phyloP scores from a whole-genome alignment of 2,888 invertebrate genomes.

The Chymomyza amoena region DNA sequence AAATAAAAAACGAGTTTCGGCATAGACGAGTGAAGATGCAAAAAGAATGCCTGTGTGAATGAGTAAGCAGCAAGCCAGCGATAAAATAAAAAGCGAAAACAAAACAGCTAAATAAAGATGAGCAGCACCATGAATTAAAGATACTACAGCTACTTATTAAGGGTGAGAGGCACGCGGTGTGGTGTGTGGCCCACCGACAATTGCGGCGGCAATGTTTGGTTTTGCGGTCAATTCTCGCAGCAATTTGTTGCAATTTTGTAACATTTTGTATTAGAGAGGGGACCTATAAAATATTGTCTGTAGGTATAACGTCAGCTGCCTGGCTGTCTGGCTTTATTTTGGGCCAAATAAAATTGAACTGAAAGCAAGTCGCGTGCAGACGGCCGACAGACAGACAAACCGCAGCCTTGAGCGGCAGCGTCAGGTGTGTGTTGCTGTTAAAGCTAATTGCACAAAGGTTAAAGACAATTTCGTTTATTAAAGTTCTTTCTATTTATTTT shows the following conservation, averaged over 20 bases:
- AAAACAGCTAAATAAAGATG: constrained; percentile 63
- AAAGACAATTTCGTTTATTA: not conserved
- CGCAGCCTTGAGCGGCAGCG: constrained; percentile 36
- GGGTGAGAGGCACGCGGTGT: not conserved
- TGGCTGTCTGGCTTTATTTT: constrained; percentile 42
- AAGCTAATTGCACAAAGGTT: constrained; percentile 26
- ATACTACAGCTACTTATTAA: not conserved
- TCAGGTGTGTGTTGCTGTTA: constrained; percentile 36
- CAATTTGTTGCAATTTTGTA: constrained; percentile 49
- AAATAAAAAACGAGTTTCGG: constrained; percentile 38
- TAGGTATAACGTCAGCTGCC: constrained; percentile 12
- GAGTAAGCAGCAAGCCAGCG: constrained; percentile 26
- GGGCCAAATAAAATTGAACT: constrained; percentile 29
- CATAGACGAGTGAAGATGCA: constrained; percentile 28
- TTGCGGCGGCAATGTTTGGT: not conserved
- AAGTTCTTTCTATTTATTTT: not conserved
- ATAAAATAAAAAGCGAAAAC: not conserved
- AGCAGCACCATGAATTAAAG: constrained; percentile 35
- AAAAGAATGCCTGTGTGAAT: constrained; percentile 16
- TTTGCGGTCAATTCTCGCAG: not conserved
- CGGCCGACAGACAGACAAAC: not conserved
- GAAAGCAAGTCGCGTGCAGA: constrained; percentile 17
- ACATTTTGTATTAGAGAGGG: constrained; percentile 48
- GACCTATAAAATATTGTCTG: not conserved
- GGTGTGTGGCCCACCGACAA: constrained; percentile 7